Conservation (phyloP, 2,888 invertebrate genomes). For the Elmis aenea region DNA sequence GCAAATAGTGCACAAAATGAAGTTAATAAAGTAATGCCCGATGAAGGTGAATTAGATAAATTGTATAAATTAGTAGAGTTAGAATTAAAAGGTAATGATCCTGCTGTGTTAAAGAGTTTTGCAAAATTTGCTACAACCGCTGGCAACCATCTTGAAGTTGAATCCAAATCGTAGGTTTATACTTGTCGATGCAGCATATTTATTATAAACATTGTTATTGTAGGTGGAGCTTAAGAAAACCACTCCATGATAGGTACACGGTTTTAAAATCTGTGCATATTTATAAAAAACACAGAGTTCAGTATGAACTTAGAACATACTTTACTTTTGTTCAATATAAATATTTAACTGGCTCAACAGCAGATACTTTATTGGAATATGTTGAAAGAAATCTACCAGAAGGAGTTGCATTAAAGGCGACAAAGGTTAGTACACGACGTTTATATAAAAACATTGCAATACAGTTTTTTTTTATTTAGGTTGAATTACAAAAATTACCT, state of each 20-base stretch:
- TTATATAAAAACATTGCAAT: background rate
- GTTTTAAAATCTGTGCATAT: slow-evolving; percentile 84
- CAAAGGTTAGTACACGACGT: slow-evolving; percentile 54
- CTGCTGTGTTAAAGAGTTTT: slow-evolving; percentile 83
- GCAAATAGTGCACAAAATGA: too few species aligned
- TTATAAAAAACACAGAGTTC: slow-evolving; percentile 89
- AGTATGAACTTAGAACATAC: slow-evolving; percentile 94
- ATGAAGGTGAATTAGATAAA: slow-evolving; percentile 58
- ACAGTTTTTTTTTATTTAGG: slow-evolving; percentile 26
- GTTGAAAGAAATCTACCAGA: slow-evolving; percentile 95
- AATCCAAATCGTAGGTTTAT: slow-evolving; percentile 60
- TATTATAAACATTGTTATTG: slow-evolving; percentile 32
- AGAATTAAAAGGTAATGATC: slow-evolving; percentile 84
- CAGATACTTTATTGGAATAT: slow-evolving; percentile 93
- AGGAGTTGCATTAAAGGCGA: slow-evolving; percentile 90
- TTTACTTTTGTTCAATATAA: slow-evolving; percentile 78
- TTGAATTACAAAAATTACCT: slow-evolving; percentile 34
- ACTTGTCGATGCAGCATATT: too few species aligned
- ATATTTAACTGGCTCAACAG: slow-evolving; percentile 89
- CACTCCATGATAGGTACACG: slow-evolving; percentile 71
- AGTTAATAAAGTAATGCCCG: too few species aligned
- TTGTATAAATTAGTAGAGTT: slow-evolving; percentile 78
- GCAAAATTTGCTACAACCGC: slow-evolving; percentile 76
- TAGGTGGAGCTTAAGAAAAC: slow-evolving; percentile 70
- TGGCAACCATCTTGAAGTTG: slow-evolving; percentile 75